Percentiles rank a stretch among this genome's conserved stretches.
Evolutionary conservation across 2,888 invertebrate genomes (phyloP).

Genomic region (Caenorhabditis drosophilae): DNA sequence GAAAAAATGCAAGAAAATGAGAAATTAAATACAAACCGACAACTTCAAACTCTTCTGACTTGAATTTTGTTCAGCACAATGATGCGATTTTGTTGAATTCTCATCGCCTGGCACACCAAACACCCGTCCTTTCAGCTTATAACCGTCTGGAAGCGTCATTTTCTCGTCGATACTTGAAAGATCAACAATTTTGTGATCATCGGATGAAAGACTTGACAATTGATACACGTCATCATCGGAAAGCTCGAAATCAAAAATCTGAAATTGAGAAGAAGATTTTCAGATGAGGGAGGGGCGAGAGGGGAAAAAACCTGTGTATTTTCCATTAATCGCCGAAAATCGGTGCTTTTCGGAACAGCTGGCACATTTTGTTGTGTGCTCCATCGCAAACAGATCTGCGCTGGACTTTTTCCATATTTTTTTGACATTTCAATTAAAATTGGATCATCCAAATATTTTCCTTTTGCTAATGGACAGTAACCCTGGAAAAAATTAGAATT

Average conservation of each 20-base stretch:
- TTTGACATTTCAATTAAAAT: conserved; percentile 65
- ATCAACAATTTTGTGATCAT: conserved; percentile 57
- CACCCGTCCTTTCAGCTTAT: conserved; percentile 47
- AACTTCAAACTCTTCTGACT: neutral
- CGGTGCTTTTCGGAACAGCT: conserved; percentile 71
- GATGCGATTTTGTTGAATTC: too few relatives aligned
- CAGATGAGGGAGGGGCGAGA: neutral
- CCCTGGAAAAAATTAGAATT: conserved; percentile 58
- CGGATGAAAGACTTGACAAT: conserved; percentile 48
- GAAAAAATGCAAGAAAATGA: neutral
- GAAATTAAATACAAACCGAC: neutral
- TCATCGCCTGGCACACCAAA: conserved; percentile 40
- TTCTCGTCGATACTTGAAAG: conserved; percentile 63
- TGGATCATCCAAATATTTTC: conserved; percentile 66
- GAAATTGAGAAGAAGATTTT: conserved; percentile 6
- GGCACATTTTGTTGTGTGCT: conserved; percentile 69
- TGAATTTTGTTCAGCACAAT: neutral
- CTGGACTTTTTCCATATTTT: conserved; percentile 64
- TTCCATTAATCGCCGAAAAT: conserved; percentile 65
- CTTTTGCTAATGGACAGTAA: conserved; percentile 71
- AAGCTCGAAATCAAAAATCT: conserved; percentile 68
- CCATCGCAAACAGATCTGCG: conserved; percentile 70
- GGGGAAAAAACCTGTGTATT: conserved; percentile 68
- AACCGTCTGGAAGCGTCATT: conserved; percentile 68
- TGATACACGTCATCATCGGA: conserved; percentile 45